Evolutionary conservation across 1,140 invertebrate genomes (phyloP).

Genomic region (Pinna nobilis): DNA sequence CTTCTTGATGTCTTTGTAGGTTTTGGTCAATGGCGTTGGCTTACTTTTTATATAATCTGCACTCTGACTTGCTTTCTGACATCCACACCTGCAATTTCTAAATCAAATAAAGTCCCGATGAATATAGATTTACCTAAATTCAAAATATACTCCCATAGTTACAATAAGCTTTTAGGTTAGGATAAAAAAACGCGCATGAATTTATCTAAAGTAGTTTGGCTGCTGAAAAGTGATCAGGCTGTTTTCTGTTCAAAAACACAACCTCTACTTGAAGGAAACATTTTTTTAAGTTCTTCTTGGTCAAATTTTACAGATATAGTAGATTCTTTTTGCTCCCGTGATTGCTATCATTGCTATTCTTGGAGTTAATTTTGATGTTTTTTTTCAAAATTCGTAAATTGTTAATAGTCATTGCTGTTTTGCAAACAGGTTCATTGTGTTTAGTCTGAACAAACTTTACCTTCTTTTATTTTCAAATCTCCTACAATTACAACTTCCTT

Average conservation of each 20-base stretch:
- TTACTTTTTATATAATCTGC: background rate
- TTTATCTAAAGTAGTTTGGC: too few relatives aligned
- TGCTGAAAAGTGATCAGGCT: too few relatives aligned
- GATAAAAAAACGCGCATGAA: too few relatives aligned
- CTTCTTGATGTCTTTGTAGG: constrained; percentile 8
- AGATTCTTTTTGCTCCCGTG: too few relatives aligned
- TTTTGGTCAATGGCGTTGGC: constrained; percentile 9
- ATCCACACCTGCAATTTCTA: background rate
- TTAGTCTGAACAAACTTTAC: background rate
- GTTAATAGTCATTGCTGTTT: background rate
- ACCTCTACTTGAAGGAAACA: too few relatives aligned
- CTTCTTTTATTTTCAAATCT: background rate
- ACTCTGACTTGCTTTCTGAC: background rate
- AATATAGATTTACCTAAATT: too few relatives aligned
- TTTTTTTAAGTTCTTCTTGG: too few relatives aligned
- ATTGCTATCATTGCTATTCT: background rate
- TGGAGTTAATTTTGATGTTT: background rate
- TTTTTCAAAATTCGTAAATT: constrained; percentile 1
- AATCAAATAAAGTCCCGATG: background rate
- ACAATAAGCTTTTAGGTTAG: too few relatives aligned
- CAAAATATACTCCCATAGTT: too few relatives aligned
- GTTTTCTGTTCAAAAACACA: too few relatives aligned
- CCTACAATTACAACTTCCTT: background rate
- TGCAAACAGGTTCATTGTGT: background rate
- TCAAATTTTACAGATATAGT: too few relatives aligned